Evolutionary conservation across 2,797 vertebrate species (phyloP).

Genomic region (Synaphobranchus kaupii): DNA sequence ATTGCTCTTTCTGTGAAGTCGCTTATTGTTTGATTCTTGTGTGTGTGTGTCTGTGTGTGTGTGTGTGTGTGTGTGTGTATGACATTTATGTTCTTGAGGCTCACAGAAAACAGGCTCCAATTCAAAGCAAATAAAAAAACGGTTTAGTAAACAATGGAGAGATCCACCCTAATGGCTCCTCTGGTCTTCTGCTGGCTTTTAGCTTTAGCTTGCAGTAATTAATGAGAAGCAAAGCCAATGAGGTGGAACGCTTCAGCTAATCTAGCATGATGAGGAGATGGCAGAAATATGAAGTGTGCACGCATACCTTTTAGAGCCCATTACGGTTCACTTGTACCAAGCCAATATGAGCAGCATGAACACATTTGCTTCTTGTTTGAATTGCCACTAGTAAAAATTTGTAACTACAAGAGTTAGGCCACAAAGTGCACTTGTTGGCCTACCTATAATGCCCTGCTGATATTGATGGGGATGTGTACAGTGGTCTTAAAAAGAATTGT

Average conservation of each 20-base stretch:
- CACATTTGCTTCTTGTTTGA: not conserved
- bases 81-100: not conserved
- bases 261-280: conserved; percentile 45
- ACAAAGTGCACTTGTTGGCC: not conserved
- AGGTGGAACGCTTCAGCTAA: conserved; percentile 21
- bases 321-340: conserved; percentile 38
- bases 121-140: not conserved
- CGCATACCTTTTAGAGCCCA: conserved; percentile 39
- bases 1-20: not conserved
- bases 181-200: conserved; percentile 45
- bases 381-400: conserved; percentile 8
- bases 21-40: not conserved
- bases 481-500: not conserved
- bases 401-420: not conserved
- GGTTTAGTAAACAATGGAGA: not conserved
- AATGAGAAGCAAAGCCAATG: conserved; percentile 34
- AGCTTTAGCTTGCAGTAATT: conserved; percentile 52
- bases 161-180: not conserved
- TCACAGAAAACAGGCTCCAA: not conserved
- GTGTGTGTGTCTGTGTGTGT: not conserved
- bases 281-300: conserved; percentile 28
- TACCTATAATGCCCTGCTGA: not conserved
- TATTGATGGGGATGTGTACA: not conserved
- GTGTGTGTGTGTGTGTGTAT: not conserved
- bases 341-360: conserved; percentile 25